Percentiles rank a stretch among this genome's conserved stretches.
These are phyloP conservation scores for Malacoctenus gilli DNA, from an alignment of 2,797 vertebrate genomes.

Conservation along the genomic window DNA sequence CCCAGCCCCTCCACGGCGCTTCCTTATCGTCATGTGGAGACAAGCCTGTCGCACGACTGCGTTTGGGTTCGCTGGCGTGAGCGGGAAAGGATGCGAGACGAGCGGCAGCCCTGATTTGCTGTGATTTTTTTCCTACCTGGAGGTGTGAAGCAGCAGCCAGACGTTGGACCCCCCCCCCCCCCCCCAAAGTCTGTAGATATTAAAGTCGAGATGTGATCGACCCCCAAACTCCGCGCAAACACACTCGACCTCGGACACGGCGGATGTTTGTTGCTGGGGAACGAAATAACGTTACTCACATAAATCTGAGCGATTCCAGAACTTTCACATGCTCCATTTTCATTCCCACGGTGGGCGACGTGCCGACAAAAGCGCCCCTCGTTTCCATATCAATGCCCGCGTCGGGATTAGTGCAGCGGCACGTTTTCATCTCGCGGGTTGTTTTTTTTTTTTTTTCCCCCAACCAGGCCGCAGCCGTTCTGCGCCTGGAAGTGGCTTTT, in stretches of 20 bases:
- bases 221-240: background rate
- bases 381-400: conserved; percentile 1
- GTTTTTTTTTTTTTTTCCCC: background rate
- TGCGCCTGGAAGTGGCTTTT: conserved; percentile 14
- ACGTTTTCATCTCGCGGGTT: background rate
- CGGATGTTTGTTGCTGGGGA: too few relatives aligned
- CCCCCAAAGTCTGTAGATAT: too few relatives aligned
- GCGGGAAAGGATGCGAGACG: too few relatives aligned
- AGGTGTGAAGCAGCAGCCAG: background rate
- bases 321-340: background rate
- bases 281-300: background rate
- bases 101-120: too few relatives aligned
- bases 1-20: conserved; percentile 9
- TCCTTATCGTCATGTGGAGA: conserved; percentile 47
- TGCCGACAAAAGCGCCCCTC: background rate
- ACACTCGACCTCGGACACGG: background rate
- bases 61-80: background rate
- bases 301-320: background rate
- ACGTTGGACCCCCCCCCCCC: background rate
- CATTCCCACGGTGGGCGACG: too few relatives aligned
- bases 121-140: background rate
- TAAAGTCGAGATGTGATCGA: background rate
- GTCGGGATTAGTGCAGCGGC: background rate
- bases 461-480: conserved; percentile 10
- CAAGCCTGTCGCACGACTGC: conserved; percentile 10